These are phyloP conservation scores for Trachelus stipa DNA, from an alignment of 2,888 invertebrate genomes.

Conservation along the genomic window DNA sequence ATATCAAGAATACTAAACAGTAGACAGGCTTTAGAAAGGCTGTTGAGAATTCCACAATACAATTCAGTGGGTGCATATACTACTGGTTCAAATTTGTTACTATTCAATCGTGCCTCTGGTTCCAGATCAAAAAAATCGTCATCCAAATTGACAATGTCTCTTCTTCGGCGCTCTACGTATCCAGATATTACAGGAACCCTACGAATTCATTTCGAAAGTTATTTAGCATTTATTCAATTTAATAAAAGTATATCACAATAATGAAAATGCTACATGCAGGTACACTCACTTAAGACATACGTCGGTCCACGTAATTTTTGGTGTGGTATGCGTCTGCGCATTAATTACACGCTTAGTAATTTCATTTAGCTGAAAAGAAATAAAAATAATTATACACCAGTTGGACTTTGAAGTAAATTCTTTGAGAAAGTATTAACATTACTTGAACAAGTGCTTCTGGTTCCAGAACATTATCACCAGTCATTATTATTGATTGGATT, in stretches of 20 bases:
- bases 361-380: constrained; percentile 65
- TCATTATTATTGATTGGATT: constrained; percentile 73
- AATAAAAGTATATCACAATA: constrained; percentile 20
- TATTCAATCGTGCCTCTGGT: constrained; percentile 37
- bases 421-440: constrained; percentile 16
- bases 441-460: constrained; percentile 71
- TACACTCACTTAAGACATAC: constrained; percentile 70
- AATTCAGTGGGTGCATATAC: constrained; percentile 70
- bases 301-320: constrained; percentile 65
- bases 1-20: constrained; percentile 77
- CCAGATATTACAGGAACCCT: constrained; percentile 59
- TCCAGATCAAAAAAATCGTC: constrained; percentile 59
- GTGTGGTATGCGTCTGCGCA: constrained; percentile 56
- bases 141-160: constrained; percentile 39
- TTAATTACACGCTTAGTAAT: constrained; percentile 69
- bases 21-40: constrained; percentile 73
- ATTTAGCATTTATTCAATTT: neutral
- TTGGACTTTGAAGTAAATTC: neutral
- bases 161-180: constrained; percentile 32
- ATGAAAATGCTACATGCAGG: constrained; percentile 9
- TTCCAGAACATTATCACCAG: constrained; percentile 76
- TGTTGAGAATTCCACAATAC: constrained; percentile 75
- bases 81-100: constrained; percentile 69
- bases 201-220: neutral
- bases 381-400: constrained; percentile 8